These are phyloP conservation scores for Eupithecia abbreviata DNA, from an alignment of 2,888 invertebrate species.

Conservation along the genomic window DNA sequence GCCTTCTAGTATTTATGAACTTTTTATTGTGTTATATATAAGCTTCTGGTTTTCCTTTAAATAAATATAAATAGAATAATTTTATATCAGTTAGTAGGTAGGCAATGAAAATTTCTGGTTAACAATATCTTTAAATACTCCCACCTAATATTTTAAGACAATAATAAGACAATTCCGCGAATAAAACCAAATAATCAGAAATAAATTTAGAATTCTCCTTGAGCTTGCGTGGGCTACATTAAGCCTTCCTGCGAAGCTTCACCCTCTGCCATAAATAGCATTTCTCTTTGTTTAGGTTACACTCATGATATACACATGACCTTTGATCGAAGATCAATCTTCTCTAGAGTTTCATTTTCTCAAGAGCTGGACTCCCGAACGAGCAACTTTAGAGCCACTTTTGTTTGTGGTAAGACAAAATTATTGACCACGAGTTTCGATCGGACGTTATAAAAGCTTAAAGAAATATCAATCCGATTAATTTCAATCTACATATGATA, in stretches of 20 bases:
- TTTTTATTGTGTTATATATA: no score
- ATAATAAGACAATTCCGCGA: background rate
- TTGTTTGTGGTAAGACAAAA: background rate
- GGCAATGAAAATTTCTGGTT: background rate
- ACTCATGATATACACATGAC: background rate
- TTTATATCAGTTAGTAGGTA: background rate
- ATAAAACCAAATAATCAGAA: background rate
- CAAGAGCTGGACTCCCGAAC: background rate
- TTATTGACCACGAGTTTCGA: background rate
- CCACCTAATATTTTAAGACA: background rate
- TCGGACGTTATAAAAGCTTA: no score
- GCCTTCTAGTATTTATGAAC: no score
- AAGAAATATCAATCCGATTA: no score
- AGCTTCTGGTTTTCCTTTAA: no score
- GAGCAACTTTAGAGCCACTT: background rate
- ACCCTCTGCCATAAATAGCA: background rate
- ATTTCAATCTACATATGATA: no score
- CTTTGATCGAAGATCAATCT: background rate
- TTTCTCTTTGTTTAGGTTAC: background rate
- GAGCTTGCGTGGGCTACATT: background rate
- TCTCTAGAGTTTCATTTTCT: background rate
- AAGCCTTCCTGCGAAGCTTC: background rate
- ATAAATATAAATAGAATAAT: no score
- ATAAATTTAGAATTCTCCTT: background rate
- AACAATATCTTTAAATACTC: background rate